phyloP scores from a whole-genome alignment of 2,113 vertebrate species.

The Calyptomena viridis region DNA sequence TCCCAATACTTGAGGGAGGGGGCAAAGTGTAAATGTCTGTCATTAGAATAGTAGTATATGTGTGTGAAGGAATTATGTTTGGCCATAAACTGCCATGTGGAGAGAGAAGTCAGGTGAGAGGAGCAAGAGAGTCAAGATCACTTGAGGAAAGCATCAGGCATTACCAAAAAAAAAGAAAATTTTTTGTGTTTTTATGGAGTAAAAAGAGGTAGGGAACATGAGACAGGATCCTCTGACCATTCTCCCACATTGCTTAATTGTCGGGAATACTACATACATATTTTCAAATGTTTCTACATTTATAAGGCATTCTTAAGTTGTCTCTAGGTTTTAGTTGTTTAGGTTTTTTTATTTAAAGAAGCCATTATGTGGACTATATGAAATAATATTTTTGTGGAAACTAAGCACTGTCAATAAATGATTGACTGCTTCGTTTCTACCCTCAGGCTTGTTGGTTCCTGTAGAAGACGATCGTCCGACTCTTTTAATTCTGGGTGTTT shows the following conservation, averaged over 20 bases:
- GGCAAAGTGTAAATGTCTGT: not conserved
- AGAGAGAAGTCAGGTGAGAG: not conserved
- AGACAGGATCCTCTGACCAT: not conserved
- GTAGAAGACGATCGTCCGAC: conserved; percentile 86
- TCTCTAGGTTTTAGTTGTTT: not conserved
- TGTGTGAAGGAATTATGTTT: not conserved
- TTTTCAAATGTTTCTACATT: not conserved
- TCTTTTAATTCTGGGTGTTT: conserved; percentile 89
- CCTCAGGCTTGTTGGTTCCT: conserved; percentile 85
- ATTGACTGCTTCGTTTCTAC: not conserved
- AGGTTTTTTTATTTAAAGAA: not conserved
- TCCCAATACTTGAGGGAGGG: not conserved
- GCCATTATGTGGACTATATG: not conserved
- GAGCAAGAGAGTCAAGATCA: not conserved
- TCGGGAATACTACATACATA: not conserved
- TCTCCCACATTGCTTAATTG: not conserved
- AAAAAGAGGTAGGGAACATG: not conserved
- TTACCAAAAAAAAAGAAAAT: not conserved
- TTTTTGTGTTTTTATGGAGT: not conserved
- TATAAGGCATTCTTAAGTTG: not conserved
- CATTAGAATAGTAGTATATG: not conserved
- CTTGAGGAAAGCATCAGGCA: not conserved
- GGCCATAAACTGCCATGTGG: not conserved
- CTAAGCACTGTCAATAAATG: not conserved
- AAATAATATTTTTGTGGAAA: not conserved